phyloP scores from a whole-genome alignment of 2,797 vertebrate species.

The Epinephelus malabaricus region DNA sequence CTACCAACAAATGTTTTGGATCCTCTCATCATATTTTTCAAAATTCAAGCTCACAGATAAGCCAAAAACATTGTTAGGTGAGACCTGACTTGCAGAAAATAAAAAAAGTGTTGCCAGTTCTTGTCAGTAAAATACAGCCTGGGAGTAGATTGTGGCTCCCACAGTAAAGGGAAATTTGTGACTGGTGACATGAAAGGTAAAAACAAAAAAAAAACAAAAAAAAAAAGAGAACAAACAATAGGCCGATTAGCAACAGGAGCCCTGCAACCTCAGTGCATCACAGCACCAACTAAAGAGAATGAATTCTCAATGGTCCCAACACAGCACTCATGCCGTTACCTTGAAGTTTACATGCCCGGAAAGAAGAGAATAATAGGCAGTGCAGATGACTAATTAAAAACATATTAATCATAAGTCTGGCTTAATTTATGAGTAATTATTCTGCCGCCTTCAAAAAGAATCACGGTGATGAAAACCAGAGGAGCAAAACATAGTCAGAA shows the following conservation, averaged over 20 bases:
- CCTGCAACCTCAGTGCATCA: not conserved
- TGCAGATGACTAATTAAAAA: conserved; percentile 40
- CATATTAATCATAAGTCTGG: conserved; percentile 19
- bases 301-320: conserved; percentile 6
- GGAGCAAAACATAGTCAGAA: not conserved
- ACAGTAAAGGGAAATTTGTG: not conserved
- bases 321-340: conserved; percentile 27
- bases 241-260: not conserved
- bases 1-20: not conserved
- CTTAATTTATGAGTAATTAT: conserved; percentile 35
- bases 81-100: not conserved
- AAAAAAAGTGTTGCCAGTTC: not conserved
- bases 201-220: not conserved
- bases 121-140: not conserved
- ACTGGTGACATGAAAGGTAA: not conserved
- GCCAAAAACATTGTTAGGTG: not conserved
- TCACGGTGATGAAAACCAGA: conserved; percentile 5
- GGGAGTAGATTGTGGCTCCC: not conserved
- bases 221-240: not conserved
- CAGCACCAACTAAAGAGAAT: not conserved
- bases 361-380: conserved; percentile 4
- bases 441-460: conserved; percentile 1
- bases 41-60: not conserved
- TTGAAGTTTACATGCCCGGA: conserved; percentile 10
- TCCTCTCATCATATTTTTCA: no score